Conservation (phyloP, 2,113 vertebrate species). For the Cichladusa arquata region DNA sequence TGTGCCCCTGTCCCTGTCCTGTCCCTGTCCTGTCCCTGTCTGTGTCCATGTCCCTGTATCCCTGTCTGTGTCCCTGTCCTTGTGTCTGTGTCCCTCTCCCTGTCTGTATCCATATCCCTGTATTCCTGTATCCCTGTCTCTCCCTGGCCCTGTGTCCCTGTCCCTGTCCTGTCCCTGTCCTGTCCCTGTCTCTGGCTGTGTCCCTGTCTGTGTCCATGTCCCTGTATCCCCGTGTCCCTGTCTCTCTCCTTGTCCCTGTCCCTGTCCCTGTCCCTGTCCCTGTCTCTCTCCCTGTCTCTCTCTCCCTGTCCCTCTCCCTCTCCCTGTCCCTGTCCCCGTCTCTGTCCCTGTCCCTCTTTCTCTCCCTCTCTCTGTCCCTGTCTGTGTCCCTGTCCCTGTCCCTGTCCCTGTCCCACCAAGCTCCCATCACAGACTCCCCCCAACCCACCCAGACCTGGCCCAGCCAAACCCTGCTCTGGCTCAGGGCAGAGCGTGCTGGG, state of each 20-base stretch:
- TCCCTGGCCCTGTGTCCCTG: no score
- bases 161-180: background rate
- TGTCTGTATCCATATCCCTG: no score
- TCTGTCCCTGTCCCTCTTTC: background rate
- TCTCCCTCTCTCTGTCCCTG: background rate
- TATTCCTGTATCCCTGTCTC: no score
- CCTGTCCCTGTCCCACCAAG: background rate
- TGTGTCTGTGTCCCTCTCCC: no score
- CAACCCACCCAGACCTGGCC: accelerated
- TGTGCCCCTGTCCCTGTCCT: no score
- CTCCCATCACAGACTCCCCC: background rate
- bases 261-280: background rate
- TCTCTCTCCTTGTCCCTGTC: no score
- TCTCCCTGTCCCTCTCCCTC: background rate
- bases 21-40: background rate
- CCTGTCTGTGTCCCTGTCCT: no score
- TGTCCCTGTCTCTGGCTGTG: background rate
- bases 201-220: no score
- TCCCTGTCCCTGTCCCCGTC: background rate
- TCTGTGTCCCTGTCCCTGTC: background rate
- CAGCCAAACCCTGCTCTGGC: background rate
- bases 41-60: background rate
- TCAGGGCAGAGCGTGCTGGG: background rate
- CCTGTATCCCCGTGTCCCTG: no score
- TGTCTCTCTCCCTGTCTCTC: background rate